Evolutionary conservation across 1,140 invertebrate genomes (phyloP).

Genomic region (Caenorhabditis elegans): WBcel235 BX284604.4:14098501-14099000

Average conservation of each 20-base stretch:
- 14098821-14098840: constrained; percentile 44
- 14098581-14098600: constrained; percentile 42
- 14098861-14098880: constrained; percentile 38
- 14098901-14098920: constrained; percentile 41
- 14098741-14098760: constrained; percentile 11
- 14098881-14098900: constrained; percentile 45
- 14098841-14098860: constrained; percentile 43
- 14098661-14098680: constrained; percentile 43
- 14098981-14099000: constrained; percentile 3
- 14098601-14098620: constrained; percentile 11
- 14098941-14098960: constrained; percentile 38
- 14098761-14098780: constrained; percentile 45
- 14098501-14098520: constrained; percentile 32
- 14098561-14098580: constrained; percentile 41
- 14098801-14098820: constrained; percentile 44
- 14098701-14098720: constrained; percentile 41
- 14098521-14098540: constrained; percentile 36
- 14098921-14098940: constrained; percentile 37
- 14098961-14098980: constrained; percentile 41
- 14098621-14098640: constrained; percentile 24
- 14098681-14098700: constrained; percentile 45
- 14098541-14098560: constrained; percentile 34
- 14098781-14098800: constrained; percentile 42
- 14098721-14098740: constrained; percentile 35
- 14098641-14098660: constrained; percentile 31